Conservation (phyloP, 2,888 invertebrate genomes). For the Actias luna region DNA sequence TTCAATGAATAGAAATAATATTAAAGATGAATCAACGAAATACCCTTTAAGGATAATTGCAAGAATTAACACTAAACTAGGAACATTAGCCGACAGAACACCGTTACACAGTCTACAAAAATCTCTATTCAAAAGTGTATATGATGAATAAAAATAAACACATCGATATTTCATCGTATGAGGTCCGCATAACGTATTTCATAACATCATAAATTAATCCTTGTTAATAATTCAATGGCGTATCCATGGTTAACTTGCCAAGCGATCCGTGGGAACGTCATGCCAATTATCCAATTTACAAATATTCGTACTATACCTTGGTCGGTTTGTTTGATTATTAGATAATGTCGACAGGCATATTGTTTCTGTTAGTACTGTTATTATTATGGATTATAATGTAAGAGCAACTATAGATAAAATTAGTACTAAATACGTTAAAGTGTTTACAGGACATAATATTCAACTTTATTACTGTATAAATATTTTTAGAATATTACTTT, state of each 20-base stretch:
- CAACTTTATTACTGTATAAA: no score
- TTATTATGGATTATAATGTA: background rate
- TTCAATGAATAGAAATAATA: no score
- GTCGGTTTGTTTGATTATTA: constrained; percentile 45
- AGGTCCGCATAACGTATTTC: background rate
- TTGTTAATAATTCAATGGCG: constrained; percentile 14
- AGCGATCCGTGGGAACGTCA: constrained; percentile 49
- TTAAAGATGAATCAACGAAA: no score
- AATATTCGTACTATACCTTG: constrained; percentile 33
- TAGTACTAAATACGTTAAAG: background rate
- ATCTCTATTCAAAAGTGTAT: background rate
- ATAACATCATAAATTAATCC: constrained; percentile 8
- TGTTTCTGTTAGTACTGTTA: constrained; percentile 25
- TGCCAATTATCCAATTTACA: constrained; percentile 68
- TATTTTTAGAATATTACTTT: no score
- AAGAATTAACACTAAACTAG: no score
- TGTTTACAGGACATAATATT: background rate
- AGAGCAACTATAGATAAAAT: background rate
- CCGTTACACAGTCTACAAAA: background rate
- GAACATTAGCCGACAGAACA: no score
- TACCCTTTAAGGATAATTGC: no score
- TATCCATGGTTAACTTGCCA: constrained; percentile 18
- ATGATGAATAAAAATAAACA: background rate
- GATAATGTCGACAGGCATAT: constrained; percentile 47
- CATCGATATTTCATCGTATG: background rate